Evolutionary conservation across 2,797 vertebrate species (phyloP).

Genomic region (Cynodonichthys magdalenae): DNA sequence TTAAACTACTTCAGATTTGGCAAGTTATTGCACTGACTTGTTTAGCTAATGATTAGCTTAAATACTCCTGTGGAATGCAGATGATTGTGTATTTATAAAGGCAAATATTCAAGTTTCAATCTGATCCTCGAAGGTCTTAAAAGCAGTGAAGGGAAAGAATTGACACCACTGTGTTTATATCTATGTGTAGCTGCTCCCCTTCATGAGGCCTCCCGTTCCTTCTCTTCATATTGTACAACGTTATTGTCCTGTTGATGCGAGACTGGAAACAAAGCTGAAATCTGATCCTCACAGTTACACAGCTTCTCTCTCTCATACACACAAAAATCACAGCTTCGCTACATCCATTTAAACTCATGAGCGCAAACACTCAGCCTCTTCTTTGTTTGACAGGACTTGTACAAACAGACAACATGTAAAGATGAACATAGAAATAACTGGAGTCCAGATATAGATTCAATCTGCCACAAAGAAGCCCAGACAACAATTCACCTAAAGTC

Average conservation of each 20-base stretch:
- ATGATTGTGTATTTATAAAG: constrained; percentile 5
- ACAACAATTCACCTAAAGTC: constrained; percentile 10
- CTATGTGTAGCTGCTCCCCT: constrained; percentile 40
- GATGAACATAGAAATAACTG: constrained; percentile 14
- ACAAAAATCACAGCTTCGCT: constrained; percentile 8
- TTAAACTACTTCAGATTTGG: constrained; percentile 45
- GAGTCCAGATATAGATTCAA: constrained; percentile 19
- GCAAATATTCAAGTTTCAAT: constrained; percentile 30
- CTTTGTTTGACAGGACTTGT: constrained; percentile 1
- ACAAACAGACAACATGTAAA: constrained; percentile 21
- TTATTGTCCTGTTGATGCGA: constrained; percentile 63
- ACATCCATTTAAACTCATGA: constrained; percentile 20
- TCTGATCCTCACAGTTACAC: constrained; percentile 52
- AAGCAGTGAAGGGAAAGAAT: constrained; percentile 33
- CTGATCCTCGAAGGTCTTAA: neutral
- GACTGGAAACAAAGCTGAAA: constrained; percentile 69
- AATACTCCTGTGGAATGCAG: constrained; percentile 35
- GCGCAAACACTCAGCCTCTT: constrained; percentile 13
- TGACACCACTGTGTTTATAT: constrained; percentile 25
- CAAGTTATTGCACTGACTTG: constrained; percentile 33
- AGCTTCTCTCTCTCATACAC: constrained; percentile 29
- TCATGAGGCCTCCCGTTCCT: constrained; percentile 52
- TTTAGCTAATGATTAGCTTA: constrained; percentile 51
- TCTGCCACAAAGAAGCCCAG: constrained; percentile 33
- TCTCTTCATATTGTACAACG: constrained; percentile 21